Base-by-base conservation (phyloP, 2,888 invertebrate genomes). In the Sialis lutaria region DNA sequence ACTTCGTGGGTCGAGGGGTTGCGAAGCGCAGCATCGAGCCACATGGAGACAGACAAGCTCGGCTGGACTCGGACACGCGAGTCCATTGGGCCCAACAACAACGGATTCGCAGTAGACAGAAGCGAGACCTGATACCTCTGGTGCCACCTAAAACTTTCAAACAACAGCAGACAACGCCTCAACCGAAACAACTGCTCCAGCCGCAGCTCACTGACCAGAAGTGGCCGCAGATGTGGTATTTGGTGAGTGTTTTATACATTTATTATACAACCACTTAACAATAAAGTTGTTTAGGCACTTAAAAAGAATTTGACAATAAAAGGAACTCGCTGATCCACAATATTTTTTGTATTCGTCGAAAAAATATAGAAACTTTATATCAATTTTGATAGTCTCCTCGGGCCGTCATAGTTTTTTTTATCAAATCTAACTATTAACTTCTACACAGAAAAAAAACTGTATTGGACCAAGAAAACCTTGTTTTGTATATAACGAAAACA, bases 201-300 rank as follows among this genome's bases (percentile, higher is more conserved):
- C 65, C 49, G 55, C 68, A 70, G 52, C 71, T 88, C 53, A 84
- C 84, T 60, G 95, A 95, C 68, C 88, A 87, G 33, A 82, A 86
- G 67, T 96, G 95, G 95, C 77, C 83, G 34, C 80, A 82, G 56
- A 93, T 92, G 92, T 96, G 95, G 95, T 95, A 95, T 69, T 70
- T 96, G 78, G 93, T 93, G 72, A 80, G 89, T 80, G 42, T 13
- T 37, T 37, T 37, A 12, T n/a, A 37, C 37, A 37, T 8, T 22
- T 22, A 22, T 22, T 22, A 22, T 22, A 22, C 22, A 22, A 22
- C 22, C 22, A 22, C 22, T 22, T 22, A 22, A 22, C 22, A n/a
- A n/a, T n/a, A n/a, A n/a, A n/a, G n/a, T n/a, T n/a, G n/a, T n/a
- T n/a, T n/a, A n/a, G n/a, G n/a, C n/a, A n/a, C n/a, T n/a, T n/a